phyloP scores from a whole-genome alignment of 2,888 invertebrate genomes.

The Apamea anceps region DNA sequence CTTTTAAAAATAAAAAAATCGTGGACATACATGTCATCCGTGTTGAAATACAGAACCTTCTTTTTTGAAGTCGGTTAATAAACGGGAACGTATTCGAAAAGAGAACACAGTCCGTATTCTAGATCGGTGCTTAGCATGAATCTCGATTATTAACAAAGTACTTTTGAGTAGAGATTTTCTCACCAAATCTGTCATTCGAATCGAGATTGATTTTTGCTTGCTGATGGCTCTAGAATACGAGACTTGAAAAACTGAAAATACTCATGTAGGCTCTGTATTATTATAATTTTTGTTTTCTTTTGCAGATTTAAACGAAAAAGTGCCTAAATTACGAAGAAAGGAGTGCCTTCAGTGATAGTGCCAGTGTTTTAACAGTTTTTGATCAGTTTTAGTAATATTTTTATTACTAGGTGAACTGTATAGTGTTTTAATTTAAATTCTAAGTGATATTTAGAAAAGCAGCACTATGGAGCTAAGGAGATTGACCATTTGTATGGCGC shows the following conservation, averaged over 20 bases:
- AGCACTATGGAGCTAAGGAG: constrained; percentile 82
- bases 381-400: constrained; percentile 65
- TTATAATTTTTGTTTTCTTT: constrained; percentile 60
- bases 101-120: constrained; percentile 15
- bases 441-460: constrained; percentile 65
- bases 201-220: neutral
- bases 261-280: neutral
- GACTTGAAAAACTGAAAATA: neutral
- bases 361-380: constrained; percentile 73
- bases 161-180: neutral
- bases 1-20: neutral
- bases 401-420: constrained; percentile 68
- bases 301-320: constrained; percentile 79
- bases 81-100: constrained; percentile 47
- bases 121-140: neutral
- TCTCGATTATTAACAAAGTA: constrained; percentile 2
- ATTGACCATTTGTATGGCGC: constrained; percentile 75
- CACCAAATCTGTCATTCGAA: neutral
- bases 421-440: constrained; percentile 72
- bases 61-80: too few species aligned
- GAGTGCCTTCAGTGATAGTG: constrained; percentile 87
- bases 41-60: too few species aligned
- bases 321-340: constrained; percentile 78
- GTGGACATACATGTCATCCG: too few species aligned
- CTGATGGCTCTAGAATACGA: neutral